These are phyloP conservation scores for Selenia dentaria DNA, from an alignment of 2,888 invertebrate species.

Conservation along the genomic window DNA sequence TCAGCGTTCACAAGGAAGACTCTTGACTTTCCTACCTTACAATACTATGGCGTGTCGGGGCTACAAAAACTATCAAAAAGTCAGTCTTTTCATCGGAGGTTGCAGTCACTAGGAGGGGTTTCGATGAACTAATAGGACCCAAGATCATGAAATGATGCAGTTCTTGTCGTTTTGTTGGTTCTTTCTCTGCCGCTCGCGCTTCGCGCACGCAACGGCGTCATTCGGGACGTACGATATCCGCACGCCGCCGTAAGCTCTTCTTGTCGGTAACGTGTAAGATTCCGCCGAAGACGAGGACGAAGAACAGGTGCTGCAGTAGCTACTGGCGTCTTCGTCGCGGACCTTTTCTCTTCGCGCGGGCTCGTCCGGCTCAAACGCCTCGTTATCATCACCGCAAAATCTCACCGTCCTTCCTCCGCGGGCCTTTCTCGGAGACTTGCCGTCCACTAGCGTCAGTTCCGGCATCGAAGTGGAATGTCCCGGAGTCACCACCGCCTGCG, in stretches of 20 bases:
- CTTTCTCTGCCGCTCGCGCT: conserved; percentile 86
- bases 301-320: conserved; percentile 95
- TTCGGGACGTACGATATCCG: conserved; percentile 97
- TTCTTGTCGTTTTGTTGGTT: conserved; percentile 90
- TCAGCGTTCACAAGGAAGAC: conserved; percentile 47
- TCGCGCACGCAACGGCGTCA: conserved; percentile 93
- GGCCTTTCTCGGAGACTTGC: conserved; percentile 58
- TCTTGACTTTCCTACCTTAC: conserved; percentile 39
- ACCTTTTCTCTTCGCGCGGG: conserved; percentile 58
- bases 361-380: conserved; percentile 76
- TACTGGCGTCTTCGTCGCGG: conserved; percentile 88
- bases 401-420: conserved; percentile 73
- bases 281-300: conserved; percentile 95
- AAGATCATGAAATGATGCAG: conserved; percentile 93
- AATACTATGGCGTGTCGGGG: conserved; percentile 74
- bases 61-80: conserved; percentile 67
- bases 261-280: conserved; percentile 93
- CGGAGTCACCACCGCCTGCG: conserved; percentile 79
- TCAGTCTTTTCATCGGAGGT: conserved; percentile 82
- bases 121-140: conserved; percentile 53
- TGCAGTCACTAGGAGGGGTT: conserved; percentile 63
- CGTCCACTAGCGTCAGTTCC: conserved; percentile 79
- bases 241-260: conserved; percentile 94
- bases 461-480: conserved; percentile 81
- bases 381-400: conserved; percentile 77